Base-by-base conservation (phyloP, 2,888 invertebrate genomes). In the Stenoptilia bipunctidactyla region DNA sequence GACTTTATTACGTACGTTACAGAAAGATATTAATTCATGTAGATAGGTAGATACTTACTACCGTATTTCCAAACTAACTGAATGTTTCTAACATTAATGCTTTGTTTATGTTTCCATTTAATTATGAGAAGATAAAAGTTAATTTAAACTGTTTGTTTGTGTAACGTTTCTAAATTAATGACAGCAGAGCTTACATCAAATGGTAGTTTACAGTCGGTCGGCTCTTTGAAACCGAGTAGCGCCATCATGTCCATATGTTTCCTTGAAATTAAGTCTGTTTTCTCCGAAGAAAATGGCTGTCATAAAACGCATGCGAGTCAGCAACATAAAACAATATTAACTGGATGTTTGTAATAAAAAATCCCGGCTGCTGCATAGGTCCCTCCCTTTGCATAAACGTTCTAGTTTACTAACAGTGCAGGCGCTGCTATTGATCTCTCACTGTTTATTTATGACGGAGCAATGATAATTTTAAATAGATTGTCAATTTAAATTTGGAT, bases 211-310 rank as follows among this genome's bases (percentile, higher is more conserved):
- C 67, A 38, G 43, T 36, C 66, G 52, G 74, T 30, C 79, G 80
- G 82, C 76, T 70, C 79, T 82, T 80, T 82, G 76, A 77, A 67
- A 67, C 57, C 57, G 69, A 72, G 70, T 60, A 82, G 77, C 72
- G 71, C 73, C 79, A 73, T 75, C 69, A 64, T 66, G 60, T 63
- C 72, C 82, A 83, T 72, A 76, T 82, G 82, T 68, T 82, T 83
- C 82, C 82, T 79, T 66, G 82, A 80, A 83, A 66, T 72, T 65
- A 76, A 68, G 79, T 80, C 79, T 83, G 82, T 76, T 80, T 82
- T 82, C 82, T 68, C 63, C 69, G 79, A 80, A 82, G 59, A 70
- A 73, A 77, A 76, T 67, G 60, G 51, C 72, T 56, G 65, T 71
- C 74, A 63, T 82, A 79, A 83, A 83, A 67, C 69, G 58, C 56